Evolutionary conservation across 2,888 invertebrate species (phyloP), one percentile per base, ranked within the genome.

Genomic region (Tenthredo livida): DNA sequence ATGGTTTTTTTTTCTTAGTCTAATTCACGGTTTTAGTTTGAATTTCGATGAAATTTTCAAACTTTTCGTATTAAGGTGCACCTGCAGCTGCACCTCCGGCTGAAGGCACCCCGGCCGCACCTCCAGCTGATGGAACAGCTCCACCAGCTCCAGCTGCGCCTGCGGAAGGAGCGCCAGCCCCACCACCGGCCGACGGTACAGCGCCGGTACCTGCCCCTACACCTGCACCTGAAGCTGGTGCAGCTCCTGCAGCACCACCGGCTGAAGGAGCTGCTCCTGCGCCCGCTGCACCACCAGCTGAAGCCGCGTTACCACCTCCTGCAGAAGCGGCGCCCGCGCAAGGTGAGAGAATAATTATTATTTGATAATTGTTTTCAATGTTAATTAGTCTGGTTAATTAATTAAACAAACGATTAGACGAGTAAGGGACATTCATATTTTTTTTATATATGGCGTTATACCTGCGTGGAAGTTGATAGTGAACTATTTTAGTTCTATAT

Each of bases 101-200:
- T 0, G 93, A 92, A 77, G 92, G 92, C 65, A 92, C 92, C 4
- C 90, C 90, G 85, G 91, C 89, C 0, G 91, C 91, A 33, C 90
- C 93, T 85, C 92, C 93, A 10, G 90, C 92, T 0, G 93, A 92
- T 72, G 92, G 92, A 73, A 92, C 92, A 0, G 92, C 94, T 47
- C 89, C 7, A 89, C 93, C 91, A 91, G 91, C 0, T 90, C 92
- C 3, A 93, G 93, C 91, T 91, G 91, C 0, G 90, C 92, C 3
- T 93, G 93, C 29, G 89, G 92, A 9, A 91, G 92, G 1, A 90
- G 92, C 3, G 93, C 93, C 89, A 93, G 91, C 7, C 6, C 67
- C 67, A 33, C 33, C 86, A 15, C 86, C 87, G 61, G 85, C 87
- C 17, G 87, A 87, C 72, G 33, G 25, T 50, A 50, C 58, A 54